Evolutionary conservation across 92 coral and sea anemone species (phyloP).

Genomic region (Actinostola sp.): DNA sequence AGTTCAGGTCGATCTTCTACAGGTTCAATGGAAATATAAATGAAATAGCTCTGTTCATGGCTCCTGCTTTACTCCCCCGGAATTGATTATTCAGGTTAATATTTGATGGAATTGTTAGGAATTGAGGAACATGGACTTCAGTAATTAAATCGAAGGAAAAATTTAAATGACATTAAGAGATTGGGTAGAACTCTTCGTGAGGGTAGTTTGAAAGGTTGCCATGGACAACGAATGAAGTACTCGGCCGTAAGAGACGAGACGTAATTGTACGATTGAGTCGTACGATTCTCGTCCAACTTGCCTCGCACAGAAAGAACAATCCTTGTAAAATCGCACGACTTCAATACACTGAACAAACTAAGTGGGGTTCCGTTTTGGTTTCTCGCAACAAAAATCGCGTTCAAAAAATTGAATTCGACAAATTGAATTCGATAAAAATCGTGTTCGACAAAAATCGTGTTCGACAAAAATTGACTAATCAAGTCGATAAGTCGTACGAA

Average conservation of each 20-base stretch:
- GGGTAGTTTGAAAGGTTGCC: no score
- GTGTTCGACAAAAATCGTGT: not conserved
- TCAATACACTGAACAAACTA: not conserved
- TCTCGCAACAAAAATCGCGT: not conserved
- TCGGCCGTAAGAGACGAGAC: no score
- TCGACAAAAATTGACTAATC: not conserved
- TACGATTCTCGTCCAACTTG: not conserved
- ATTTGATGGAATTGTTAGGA: conserved; percentile 5
- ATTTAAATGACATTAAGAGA: no score
- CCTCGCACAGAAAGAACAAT: conserved; percentile 1
- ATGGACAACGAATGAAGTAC: no score
- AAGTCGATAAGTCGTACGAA: not conserved
- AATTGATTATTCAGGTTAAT: not conserved
- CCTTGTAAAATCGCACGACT: not conserved
- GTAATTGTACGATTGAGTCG: not conserved
- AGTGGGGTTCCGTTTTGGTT: not conserved
- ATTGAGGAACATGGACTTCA: no score
- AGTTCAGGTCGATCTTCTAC: conserved; percentile 73
- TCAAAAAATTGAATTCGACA: not conserved
- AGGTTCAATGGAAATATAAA: conserved; percentile 70
- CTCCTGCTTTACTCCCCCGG: not conserved
- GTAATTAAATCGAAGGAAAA: no score
- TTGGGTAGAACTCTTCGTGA: no score
- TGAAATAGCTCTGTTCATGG: not conserved
- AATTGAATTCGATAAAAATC: not conserved